phyloP scores from a whole-genome alignment of 2,797 vertebrate species.

The Cyprinodon diabolis region DNA sequence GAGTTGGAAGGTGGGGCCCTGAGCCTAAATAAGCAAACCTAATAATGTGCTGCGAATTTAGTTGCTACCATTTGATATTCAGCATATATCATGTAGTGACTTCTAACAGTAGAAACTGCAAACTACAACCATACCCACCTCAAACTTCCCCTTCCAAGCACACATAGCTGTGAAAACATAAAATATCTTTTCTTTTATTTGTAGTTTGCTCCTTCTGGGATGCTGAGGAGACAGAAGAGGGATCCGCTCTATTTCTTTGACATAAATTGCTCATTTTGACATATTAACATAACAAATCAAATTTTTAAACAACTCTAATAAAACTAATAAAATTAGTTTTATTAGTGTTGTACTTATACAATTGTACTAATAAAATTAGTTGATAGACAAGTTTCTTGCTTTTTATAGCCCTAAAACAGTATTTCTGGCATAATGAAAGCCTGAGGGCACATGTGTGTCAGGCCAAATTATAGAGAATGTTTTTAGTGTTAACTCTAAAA shows the following conservation, averaged over 20 bases:
- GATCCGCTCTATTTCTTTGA: background rate
- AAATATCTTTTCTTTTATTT: slow-evolving; percentile 2
- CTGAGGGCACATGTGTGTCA: too few relatives aligned
- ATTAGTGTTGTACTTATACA: too few relatives aligned
- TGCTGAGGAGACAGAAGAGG: too few relatives aligned
- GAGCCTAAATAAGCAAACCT: too few relatives aligned
- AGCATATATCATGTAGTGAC: background rate
- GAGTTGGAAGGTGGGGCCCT: too few relatives aligned
- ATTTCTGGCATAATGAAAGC: too few relatives aligned
- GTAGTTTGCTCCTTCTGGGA: background rate
- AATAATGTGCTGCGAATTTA: background rate
- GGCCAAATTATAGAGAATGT: too few relatives aligned
- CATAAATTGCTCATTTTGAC: background rate
- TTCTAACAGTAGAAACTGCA: background rate
- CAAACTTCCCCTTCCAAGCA: background rate
- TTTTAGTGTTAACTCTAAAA: too few relatives aligned
- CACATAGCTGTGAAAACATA: background rate
- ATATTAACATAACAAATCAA: background rate
- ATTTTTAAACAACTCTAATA: background rate
- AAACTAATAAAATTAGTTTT: too few relatives aligned
- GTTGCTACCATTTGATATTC: background rate
- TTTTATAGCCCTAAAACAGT: too few relatives aligned
- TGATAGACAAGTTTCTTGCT: too few relatives aligned
- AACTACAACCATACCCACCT: background rate
- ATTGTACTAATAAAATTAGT: too few relatives aligned